phyloP scores from a whole-genome alignment of 2,888 invertebrate species.

The Byasa hedistus region DNA sequence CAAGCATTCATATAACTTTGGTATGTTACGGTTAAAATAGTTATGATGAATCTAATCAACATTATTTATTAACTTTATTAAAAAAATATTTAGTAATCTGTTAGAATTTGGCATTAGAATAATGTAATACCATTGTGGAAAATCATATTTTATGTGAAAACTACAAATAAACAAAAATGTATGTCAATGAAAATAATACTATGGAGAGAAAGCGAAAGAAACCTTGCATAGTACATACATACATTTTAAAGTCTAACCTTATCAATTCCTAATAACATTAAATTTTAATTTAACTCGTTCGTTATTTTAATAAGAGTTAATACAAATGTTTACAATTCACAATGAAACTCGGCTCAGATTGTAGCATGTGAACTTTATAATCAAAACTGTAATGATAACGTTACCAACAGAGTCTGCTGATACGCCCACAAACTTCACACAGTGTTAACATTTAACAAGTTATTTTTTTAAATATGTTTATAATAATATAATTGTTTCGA shows the following conservation, averaged over 20 bases:
- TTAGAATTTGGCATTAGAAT: too few species aligned
- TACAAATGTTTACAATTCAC: constrained; percentile 14
- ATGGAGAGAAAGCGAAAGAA: neutral
- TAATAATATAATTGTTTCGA: too few species aligned
- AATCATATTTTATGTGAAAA: too few species aligned
- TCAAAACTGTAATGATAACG: constrained; percentile 45
- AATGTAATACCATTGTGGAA: too few species aligned
- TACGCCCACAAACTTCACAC: neutral
- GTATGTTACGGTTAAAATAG: neutral
- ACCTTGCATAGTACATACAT: neutral
- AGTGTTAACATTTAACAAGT: neutral
- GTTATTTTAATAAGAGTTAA: neutral
- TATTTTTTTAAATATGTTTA: too few species aligned
- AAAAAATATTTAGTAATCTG: too few species aligned
- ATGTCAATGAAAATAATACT: too few species aligned
- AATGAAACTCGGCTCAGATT: constrained; percentile 52
- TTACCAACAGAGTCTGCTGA: neutral
- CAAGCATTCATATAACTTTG: neutral
- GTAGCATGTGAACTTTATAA: constrained; percentile 53
- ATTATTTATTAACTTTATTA: too few species aligned
- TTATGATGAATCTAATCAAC: neutral
- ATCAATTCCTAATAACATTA: neutral
- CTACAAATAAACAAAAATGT: too few species aligned
- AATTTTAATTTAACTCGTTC: neutral
- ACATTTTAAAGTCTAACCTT: neutral